phyloP scores from a whole-genome alignment of 2,113 vertebrate species.

The Melanerpes formicivorus region DNA sequence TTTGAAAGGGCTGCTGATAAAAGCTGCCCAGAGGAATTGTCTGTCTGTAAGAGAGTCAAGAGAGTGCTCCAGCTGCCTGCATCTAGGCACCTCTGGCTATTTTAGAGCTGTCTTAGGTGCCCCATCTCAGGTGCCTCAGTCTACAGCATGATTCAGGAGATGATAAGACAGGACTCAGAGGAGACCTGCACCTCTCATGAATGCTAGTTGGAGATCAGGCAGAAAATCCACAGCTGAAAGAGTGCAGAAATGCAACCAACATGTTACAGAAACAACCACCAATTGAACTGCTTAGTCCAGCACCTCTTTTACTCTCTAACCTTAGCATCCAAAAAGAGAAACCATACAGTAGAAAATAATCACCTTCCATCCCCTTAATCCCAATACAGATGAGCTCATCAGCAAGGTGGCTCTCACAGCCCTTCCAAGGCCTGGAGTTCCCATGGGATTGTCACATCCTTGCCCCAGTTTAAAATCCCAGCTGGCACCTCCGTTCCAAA shows the following conservation, averaged over 20 bases:
- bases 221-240: not conserved
- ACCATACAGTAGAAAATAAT: not conserved
- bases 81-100: slow-evolving; percentile 31
- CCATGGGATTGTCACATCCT: not conserved
- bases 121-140: not conserved
- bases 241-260: not conserved
- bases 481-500: not conserved
- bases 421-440: not conserved
- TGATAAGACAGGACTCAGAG: not conserved
- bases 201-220: not conserved
- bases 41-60: not conserved
- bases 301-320: not conserved
- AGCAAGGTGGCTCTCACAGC: not conserved
- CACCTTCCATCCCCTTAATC: not conserved
- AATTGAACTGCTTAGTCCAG: not conserved
- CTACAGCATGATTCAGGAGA: not conserved
- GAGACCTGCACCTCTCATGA: not conserved
- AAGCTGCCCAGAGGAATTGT: slow-evolving; percentile 27
- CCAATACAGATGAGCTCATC: not conserved
- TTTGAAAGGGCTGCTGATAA: slow-evolving; percentile 21
- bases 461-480: not conserved
- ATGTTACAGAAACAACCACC: not conserved
- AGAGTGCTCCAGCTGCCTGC: slow-evolving; percentile 37
- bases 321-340: not conserved
- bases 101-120: not conserved